Conservation (phyloP, 2,113 vertebrate genomes). For the Bubo bubo region DNA sequence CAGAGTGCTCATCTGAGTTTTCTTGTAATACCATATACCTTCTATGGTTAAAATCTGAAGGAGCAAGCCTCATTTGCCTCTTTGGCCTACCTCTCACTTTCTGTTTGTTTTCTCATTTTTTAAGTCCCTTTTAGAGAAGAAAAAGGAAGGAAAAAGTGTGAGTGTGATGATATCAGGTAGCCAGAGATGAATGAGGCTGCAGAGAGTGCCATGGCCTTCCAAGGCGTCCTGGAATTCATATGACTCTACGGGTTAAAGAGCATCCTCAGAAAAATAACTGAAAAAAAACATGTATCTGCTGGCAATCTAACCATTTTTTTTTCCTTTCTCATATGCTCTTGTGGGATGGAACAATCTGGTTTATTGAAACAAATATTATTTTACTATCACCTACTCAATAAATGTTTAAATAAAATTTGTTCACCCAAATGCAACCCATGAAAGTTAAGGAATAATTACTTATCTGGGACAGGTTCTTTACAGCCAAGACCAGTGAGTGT, state of each 20-base stretch:
- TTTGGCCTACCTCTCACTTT: not conserved
- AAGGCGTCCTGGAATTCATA: not conserved
- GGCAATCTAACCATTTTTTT: not conserved
- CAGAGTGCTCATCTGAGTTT: not conserved
- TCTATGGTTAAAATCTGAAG: not conserved
- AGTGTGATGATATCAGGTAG: accelerated
- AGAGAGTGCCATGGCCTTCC: not conserved
- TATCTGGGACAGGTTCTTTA: not conserved
- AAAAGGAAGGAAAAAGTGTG: not conserved
- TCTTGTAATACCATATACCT: not conserved
- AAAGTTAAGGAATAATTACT: not conserved
- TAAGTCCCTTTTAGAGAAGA: not conserved
- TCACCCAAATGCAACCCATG: not conserved
- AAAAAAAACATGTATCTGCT: not conserved
- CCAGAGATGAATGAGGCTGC: not conserved
- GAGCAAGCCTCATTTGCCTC: not conserved
- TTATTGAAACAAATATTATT: not conserved
- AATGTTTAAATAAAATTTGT: not conserved
- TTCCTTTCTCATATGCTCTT: not conserved
- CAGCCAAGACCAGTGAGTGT: not conserved
- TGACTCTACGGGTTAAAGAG: not conserved
- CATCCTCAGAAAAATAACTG: not conserved
- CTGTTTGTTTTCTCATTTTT: not conserved
- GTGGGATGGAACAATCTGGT: not conserved
- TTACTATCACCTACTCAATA: not conserved